Base-by-base conservation (phyloP, 2,888 invertebrate species). In the Zaprionus lineosus region DNA sequence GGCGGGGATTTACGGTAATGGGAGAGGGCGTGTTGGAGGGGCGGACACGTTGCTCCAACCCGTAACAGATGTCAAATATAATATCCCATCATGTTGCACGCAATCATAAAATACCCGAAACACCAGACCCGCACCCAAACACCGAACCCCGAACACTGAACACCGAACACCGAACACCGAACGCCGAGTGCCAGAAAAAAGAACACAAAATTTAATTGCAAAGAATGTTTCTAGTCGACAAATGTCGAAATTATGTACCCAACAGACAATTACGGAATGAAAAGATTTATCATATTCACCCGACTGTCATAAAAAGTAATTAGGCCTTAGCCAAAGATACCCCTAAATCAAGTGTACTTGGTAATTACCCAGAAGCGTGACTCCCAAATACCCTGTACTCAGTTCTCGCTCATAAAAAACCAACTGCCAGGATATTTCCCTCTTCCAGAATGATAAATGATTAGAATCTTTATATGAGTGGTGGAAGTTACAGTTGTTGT, bases 231-330 rank as follows among this genome's bases (percentile, higher is more conserved):
- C 62, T 65, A 67, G 61, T 56, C 61, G 66, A 83, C 72, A 68
- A 73, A 72, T 72, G 72, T 72, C 58, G 72, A 64, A 64, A 72
- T 68, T 52, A 72, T 64, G 56, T 63, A 39, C 53, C 37, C 53
- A 60, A 52, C 47, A 41, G 51, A 53, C 48, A 52, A n/a, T n/a
- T n/a, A n/a, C 31, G 63, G 64, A 56, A 53, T 50, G 34, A 55
- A 67, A 65, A 82, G 78, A 78, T 78, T 82, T 78, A 78, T 78
- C 82, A 78, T 82, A 82, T 78, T 82, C 78, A 70, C 52, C 70
- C 70, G 67, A 79, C 74, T 81, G 81, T 83, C 81, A 81, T 79
- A 79, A 83, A 78, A 81, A 83, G 81, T 73, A 81, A 81, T 81
- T 81, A 81, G 77, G 67, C 72, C 46, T 43, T 52, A 57, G 59